Percentiles rank a stretch among this genome's conserved stretches.
Evolutionary conservation across 2,797 vertebrate genomes (phyloP).

Genomic region (Craterocephalus amniculus): DNA sequence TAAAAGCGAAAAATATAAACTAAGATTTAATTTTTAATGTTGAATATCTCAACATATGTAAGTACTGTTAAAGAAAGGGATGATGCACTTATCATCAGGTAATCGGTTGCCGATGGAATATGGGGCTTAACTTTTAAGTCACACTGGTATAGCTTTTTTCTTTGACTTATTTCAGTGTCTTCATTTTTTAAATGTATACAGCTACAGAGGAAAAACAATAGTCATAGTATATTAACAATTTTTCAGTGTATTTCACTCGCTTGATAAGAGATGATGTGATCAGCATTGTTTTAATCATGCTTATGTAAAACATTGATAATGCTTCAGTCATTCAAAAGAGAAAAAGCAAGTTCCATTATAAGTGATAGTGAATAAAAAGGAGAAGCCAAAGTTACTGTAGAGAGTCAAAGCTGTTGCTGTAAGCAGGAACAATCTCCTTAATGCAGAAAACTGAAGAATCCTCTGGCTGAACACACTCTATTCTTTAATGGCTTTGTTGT

Average conservation of each 20-base stretch:
- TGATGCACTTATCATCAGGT: not conserved
- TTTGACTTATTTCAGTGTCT: too few species aligned
- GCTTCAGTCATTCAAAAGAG: too few species aligned
- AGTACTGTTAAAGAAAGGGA: not conserved
- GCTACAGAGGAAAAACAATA: not conserved
- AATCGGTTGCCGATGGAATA: not conserved
- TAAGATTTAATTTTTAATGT: not conserved
- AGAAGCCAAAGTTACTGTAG: not conserved
- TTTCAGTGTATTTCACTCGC: not conserved
- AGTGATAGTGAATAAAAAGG: not conserved
- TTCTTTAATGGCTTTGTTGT: too few species aligned
- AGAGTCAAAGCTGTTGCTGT: not conserved
- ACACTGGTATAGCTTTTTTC: too few species aligned
- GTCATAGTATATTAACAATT: not conserved
- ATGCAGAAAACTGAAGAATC: not conserved
- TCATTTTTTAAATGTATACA: too few species aligned
- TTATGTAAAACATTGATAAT: not conserved
- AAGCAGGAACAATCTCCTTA: not conserved
- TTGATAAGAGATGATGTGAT: not conserved
- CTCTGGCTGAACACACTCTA: not conserved
- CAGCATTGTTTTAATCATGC: not conserved
- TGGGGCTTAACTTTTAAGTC: not conserved
- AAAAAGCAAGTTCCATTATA: not conserved
- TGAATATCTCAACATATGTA: not conserved
- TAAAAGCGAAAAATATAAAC: not conserved